Base-by-base conservation (phyloP, 2,888 invertebrate species). In the Acronicta alni region DNA sequence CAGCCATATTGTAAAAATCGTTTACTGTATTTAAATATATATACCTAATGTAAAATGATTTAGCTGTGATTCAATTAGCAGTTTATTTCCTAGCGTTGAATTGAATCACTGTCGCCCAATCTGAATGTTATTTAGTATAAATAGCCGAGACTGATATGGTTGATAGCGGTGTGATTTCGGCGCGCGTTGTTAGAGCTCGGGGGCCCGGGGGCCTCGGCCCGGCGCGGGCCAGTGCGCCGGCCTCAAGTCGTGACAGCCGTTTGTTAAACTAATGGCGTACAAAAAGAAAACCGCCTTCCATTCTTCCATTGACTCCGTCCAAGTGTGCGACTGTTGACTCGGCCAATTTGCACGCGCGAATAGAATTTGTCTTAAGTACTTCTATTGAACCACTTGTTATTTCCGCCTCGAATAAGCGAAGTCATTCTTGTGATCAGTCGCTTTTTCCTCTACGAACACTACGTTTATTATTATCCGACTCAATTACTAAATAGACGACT, bases 211-310 rank as follows among this genome's bases (percentile, higher is more conserved):
- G 66, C 52, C 42, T 32, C 42, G 56, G 32, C 43, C 14, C 38
- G 54, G 64, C 64, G 57, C n/a, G 62, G 67, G 65, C 72, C 76
- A 72, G 65, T 59, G 63, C 72, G 72, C 72, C 72, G 81, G 86
- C 87, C 87, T 75, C 87, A 83, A 88, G 88, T 93, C 92, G 92
- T 92, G 92, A 92, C 91, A 84, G 79, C 82, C 84, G 88, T 92
- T 90, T 88, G 89, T 91, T 90, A 89, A 82, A 86, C 89, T 90
- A 91, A 90, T 90, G 87, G 85, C 86, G 80, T 82, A 84, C 87
- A 89, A 89, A 90, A 92, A 91, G 89, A 90, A 87, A 85, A 87
- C 87, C 82, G 77, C 83, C 83, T 79, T 83, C 85, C 81, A 89
- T 87, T 89, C 87, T 83, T 84, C 86, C 86, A 89, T 88, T 89